Percentiles rank a stretch among this genome's conserved stretches.
These are phyloP conservation scores for Salminus brasiliensis DNA, from an alignment of 2,113 vertebrate species.

Conservation along the genomic window DNA sequence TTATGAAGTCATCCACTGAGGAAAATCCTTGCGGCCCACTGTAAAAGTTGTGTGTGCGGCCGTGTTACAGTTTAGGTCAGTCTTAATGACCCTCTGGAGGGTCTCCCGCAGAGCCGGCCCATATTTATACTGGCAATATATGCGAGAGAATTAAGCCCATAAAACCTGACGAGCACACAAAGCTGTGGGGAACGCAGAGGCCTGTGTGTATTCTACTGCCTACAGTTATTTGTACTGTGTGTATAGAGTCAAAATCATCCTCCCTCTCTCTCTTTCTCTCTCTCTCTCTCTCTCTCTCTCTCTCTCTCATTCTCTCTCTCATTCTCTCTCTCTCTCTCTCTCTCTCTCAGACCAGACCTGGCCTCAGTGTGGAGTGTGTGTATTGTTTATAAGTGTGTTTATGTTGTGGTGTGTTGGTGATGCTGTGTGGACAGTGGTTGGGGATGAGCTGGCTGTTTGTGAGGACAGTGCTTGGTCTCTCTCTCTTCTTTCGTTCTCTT, in stretches of 20 bases:
- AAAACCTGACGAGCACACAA: conserved; percentile 96
- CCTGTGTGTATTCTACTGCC: conserved; percentile 77
- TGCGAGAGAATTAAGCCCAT: conserved; percentile 95
- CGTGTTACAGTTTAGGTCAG: conserved; percentile 84
- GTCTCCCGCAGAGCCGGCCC: conserved; percentile 83
- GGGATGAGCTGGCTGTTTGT: too few relatives aligned
- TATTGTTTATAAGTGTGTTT: too few relatives aligned
- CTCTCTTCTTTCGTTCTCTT: not conserved
- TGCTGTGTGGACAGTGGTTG: too few relatives aligned
- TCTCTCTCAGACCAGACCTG: not conserved
- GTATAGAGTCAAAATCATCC: conserved; percentile 75
- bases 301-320: conserved; percentile 63
- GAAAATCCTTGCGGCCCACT: conserved; percentile 88
- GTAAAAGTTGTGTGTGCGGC: conserved; percentile 94
- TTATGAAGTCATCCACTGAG: conserved; percentile 78
- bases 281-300: conserved; percentile 64
- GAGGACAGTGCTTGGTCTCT: too few relatives aligned
- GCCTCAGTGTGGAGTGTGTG: too few relatives aligned
- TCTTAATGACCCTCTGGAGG: conserved; percentile 89
- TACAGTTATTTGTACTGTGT: conserved; percentile 82
- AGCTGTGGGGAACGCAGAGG: conserved; percentile 86
- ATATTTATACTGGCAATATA: conserved; percentile 99
- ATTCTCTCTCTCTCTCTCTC: not conserved
- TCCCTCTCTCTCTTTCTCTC: conserved; percentile 67
- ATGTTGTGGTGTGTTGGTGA: too few relatives aligned